Percentiles rank a stretch among this genome's conserved stretches.
These are phyloP conservation scores for Ondatra zibethicus DNA, from an alignment of 2,113 vertebrate species.

Conservation along the genomic window DNA sequence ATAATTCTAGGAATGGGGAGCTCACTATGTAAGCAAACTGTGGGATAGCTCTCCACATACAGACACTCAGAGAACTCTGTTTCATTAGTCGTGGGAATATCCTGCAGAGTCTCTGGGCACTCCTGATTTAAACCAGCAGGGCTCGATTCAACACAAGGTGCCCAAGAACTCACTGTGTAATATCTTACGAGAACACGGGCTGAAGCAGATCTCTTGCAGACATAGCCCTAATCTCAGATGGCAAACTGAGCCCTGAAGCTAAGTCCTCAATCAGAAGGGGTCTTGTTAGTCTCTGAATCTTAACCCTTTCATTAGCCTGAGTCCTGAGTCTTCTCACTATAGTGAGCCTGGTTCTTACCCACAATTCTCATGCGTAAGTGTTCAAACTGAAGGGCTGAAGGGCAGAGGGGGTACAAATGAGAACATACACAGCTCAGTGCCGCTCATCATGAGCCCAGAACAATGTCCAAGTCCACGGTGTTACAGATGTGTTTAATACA, in stretches of 20 bases:
- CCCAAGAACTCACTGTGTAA: background rate
- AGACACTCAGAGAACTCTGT: background rate
- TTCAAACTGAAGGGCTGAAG: background rate
- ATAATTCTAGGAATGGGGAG: background rate
- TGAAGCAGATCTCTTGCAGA: background rate
- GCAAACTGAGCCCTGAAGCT: background rate
- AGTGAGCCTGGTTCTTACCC: background rate
- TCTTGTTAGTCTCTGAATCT: background rate
- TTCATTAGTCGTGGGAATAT: background rate
- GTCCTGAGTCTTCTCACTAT: background rate
- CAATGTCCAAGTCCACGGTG: background rate
- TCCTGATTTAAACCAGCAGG: background rate
- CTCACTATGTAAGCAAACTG: constrained; percentile 7
- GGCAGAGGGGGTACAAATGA: background rate
- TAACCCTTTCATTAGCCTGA: background rate
- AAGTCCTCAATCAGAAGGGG: background rate
- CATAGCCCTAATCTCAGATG: background rate
- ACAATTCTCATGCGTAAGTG: background rate
- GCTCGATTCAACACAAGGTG: background rate
- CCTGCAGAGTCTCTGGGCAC: background rate
- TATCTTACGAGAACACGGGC: no score
- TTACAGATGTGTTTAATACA: rapidly evolving
- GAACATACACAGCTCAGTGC: rapidly evolving
- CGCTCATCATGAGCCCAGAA: background rate
- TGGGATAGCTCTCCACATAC: background rate